Base-by-base conservation (phyloP, 2,797 vertebrate species). In the Esox masquinongy region DNA sequence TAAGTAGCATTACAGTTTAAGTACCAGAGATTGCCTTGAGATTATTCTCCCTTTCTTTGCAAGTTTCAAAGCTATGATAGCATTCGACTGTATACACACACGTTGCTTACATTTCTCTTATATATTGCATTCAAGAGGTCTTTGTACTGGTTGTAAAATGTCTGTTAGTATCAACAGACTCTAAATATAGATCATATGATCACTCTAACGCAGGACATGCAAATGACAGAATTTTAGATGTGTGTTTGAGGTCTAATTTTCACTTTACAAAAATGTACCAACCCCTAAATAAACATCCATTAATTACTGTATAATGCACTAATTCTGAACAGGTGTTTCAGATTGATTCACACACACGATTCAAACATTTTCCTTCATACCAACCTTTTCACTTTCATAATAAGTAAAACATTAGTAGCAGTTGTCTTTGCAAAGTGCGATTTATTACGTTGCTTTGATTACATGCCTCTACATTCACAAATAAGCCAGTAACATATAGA, bases 401-500 rank as follows among this genome's bases (percentile, higher is more conserved):
- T 76, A 93, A 92, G 87, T 87, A 92, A 92, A 91, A 93, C 91
- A 92, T 87, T 79, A 93, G 93, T 87, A 91, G 86, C 64, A 83
- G 84, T 75, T 81, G 68, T 92, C 87, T 91, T 94, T 95, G 94
- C 94, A 94, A 92, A 93, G 91, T 94, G 94, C 93, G 84, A 85
- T 95, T 95, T 94, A 94, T 95, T 93, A 92, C 80, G 43, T 93
- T 94, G 93, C 94, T 89, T 94, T 93, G 92, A 90, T 94, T 94
- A 94, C 92, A 94, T 94, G 93, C 93, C 86, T 94, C 94, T 95
- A 95, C 91, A 92, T 89, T 94, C 91, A 93, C 92, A 93, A 92
- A 88, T 92, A 94, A 94, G 93, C 93, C 91, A 92, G 92, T 94
- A 93, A 92, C 89, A 91, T 91, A 85, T 89, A 89, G 78, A 90